Evolutionary conservation across 92 coral and sea anemone genomes (phyloP).

Genomic region (Palythoa grandis): DNA sequence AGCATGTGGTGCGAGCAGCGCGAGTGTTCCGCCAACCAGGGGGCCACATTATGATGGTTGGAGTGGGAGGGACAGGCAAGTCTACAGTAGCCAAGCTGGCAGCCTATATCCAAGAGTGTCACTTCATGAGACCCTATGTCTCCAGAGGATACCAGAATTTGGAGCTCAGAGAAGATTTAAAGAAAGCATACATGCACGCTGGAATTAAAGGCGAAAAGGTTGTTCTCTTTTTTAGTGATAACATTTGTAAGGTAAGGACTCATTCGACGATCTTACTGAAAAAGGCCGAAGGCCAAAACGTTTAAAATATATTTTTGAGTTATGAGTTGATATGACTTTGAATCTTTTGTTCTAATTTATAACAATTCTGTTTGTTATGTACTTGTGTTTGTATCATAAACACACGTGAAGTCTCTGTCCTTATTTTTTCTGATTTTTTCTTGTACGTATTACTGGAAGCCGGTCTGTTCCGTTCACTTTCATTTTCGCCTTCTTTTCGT

Average conservation of each 20-base stretch:
- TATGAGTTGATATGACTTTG: no score
- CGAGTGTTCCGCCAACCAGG: constrained; percentile 98
- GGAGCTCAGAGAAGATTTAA: constrained; percentile 92
- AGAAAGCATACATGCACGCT: constrained; percentile 73
- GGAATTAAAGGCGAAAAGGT: constrained; percentile 86
- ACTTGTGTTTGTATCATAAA: neutral
- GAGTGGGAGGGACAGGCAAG: constrained; percentile 97
- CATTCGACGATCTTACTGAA: no score
- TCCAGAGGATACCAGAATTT: constrained; percentile 72
- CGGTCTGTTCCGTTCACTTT: neutral
- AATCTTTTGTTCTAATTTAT: neutral
- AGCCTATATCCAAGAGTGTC: constrained; percentile 83
- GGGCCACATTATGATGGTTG: constrained; percentile 93
- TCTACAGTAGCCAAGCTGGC: constrained; percentile 92
- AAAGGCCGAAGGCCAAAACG: no score
- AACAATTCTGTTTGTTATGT: neutral
- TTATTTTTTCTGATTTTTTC: neutral
- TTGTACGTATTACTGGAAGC: neutral
- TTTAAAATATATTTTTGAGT: no score
- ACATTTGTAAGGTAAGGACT: constrained; percentile 79
- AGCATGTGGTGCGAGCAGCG: constrained; percentile 97
- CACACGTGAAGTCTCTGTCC: neutral
- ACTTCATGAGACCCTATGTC: constrained; percentile 76
- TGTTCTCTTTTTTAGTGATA: constrained; percentile 82
- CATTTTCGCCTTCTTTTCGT: neutral